Evolutionary conservation across 2,888 invertebrate species (phyloP).

Genomic region (Mystacides longicornis): DNA sequence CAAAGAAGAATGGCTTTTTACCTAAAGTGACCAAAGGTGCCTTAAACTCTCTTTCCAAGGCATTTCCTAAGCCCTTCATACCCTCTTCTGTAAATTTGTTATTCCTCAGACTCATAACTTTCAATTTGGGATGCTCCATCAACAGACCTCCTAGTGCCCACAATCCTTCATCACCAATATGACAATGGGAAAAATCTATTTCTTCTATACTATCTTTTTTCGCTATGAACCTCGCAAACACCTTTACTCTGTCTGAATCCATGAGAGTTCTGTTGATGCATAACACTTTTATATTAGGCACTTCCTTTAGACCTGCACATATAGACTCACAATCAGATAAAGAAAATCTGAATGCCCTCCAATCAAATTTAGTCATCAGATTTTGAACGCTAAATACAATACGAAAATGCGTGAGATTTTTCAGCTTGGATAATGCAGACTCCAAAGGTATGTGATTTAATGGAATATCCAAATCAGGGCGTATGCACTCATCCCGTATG

Average conservation of each 20-base stretch:
- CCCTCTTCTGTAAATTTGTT: slow-evolving; percentile 49
- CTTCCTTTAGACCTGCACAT: slow-evolving; percentile 44
- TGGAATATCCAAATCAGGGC: slow-evolving; percentile 33
- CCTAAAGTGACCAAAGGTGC: slow-evolving; percentile 45
- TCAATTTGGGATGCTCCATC: slow-evolving; percentile 41
- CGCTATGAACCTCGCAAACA: slow-evolving; percentile 48
- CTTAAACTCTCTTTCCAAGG: slow-evolving; percentile 44
- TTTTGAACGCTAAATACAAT: slow-evolving; percentile 41
- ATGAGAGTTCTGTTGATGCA: slow-evolving; percentile 54
- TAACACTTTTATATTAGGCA: slow-evolving; percentile 44
- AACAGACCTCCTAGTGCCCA: slow-evolving; percentile 55
- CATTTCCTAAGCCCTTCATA: slow-evolving; percentile 48
- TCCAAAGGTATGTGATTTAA: slow-evolving; percentile 53
- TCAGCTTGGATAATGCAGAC: slow-evolving; percentile 45
- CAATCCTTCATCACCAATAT: slow-evolving; percentile 55
- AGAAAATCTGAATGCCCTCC: slow-evolving; percentile 56
- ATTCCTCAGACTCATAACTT: slow-evolving; percentile 46
- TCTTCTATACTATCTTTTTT: slow-evolving; percentile 49
- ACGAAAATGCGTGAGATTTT: slow-evolving; percentile 47
- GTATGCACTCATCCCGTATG: slow-evolving; percentile 16
- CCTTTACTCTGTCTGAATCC: slow-evolving; percentile 51
- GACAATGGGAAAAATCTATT: slow-evolving; percentile 59
- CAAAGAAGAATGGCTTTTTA: no score
- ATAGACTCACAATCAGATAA: slow-evolving; percentile 50
- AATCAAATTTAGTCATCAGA: slow-evolving; percentile 46